Evolutionary conservation across 2,888 invertebrate species (phyloP), one percentile per base, ranked within the genome.

Genomic region (Tortrix viridana): DNA sequence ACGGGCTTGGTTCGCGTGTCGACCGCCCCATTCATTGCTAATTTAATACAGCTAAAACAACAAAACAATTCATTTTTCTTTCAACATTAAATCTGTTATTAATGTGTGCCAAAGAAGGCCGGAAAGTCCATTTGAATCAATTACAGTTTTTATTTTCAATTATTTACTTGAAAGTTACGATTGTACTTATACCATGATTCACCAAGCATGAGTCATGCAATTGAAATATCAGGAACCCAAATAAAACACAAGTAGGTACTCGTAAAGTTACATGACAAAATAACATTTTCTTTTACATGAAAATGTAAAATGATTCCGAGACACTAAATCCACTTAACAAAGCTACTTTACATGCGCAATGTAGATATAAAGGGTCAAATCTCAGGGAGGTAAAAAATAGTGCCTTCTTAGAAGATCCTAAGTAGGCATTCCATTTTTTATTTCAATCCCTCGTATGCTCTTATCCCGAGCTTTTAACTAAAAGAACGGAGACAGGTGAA

Each of bases 1-100:
- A 74, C 76, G 80, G 80, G 81, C 73, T 74, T 69, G 80, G 79
- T 75, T 89, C 77, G 81, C 84, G 85, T 86, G 86, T 82, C 79
- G 77, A 74, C 75, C 75, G 71, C 71, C 70, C 74, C 69, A 77
- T 79, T 81, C 74, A 71, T 71, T 75, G 72, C 79, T 79, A 80
- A 81, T 84, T 79, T 76, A 74, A 80, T 79, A 74, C 68, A 73
- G 75, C 79, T 79, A 81, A 78, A 80, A 79, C 72, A 74, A 76
- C 75, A 77, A 75, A 73, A 70, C 74, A 71, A 56, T 60, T 61
- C 57, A 67, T 62, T 65, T 76, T 71, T 72, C 69, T 66, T 69
- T 49, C 69, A 71, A 68, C 65, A 68, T 69, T 54, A 64, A 68
- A 69, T 60, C 14, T 41, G 41, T n/a, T 41, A n/a, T 14, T 9